These are phyloP conservation scores for Hypocryptadius cinnamomeus DNA, from an alignment of 2,113 vertebrate species.

Conservation along the genomic window DNA sequence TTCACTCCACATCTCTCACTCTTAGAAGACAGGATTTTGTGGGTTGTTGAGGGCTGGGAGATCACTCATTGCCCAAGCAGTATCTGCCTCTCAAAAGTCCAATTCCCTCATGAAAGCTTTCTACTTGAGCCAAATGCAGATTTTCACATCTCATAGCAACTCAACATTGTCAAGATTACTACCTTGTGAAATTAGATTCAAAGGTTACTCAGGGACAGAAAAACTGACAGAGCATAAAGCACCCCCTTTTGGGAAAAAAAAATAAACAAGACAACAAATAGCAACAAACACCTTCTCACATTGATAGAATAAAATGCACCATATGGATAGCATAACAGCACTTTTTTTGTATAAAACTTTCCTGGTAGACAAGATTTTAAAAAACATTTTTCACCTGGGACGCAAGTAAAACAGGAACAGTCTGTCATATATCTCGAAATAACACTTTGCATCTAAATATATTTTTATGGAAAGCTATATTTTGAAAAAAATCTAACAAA, in stretches of 20 bases:
- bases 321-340: neutral
- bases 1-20: neutral
- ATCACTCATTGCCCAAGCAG: neutral
- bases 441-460: neutral
- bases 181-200: neutral
- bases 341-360: neutral
- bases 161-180: neutral
- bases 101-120: neutral
- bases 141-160: neutral
- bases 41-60: neutral
- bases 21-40: neutral
- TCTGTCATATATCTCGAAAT: neutral
- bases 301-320: neutral
- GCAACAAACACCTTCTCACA: neutral
- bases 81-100: neutral
- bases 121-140: neutral
- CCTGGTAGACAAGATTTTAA: neutral
- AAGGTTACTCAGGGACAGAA: neutral
- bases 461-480: neutral
- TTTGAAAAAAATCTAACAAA: neutral
- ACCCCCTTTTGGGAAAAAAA: neutral
- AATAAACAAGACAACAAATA: neutral
- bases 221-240: neutral
- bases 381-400: neutral
- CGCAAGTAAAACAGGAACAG: neutral